Base-by-base conservation (phyloP, 2,888 invertebrate species). In the Himalopsyche tibetana region DNA sequence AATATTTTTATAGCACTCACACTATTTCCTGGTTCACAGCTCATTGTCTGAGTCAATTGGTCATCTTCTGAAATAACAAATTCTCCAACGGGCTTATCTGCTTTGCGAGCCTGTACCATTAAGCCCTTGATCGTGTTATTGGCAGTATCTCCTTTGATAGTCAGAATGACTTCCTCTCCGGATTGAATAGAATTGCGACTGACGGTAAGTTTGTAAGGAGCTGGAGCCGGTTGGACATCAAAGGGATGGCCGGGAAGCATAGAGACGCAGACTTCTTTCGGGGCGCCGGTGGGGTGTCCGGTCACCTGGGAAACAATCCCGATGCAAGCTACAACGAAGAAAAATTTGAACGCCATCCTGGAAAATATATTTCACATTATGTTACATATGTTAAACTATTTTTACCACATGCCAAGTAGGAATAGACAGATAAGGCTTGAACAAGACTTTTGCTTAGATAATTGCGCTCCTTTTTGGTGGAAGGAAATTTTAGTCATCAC, bases 171-270 rank as follows among this genome's bases (percentile, higher is more conserved):
- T 82, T 86, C 83, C 69, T 89, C 89, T 69, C 88, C 88, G 12
- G 87, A 79, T 42, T 88, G 85, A 85, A 87, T 86, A 17, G 82
- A 91, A 91, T 92, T 91, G 89, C 92, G 89, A 91, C 91, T 93
- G 38, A 92, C 91, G 15, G 91, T 91, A 81, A 95, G 91, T 85
- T 91, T 92, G 91, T 96, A 96, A 0, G 96, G 96, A 0, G 95
- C 91, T 0, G 91, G 89, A 0, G 92, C 89, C 17, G 91, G 91
- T 91, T 96, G 95, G 1, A 95, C 91, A 0, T 92, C 90, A 5
- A 94, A 94, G 0, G 94, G 94, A 90, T 96, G 96, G 90, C 94
- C 93, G 0, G 96, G 96, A 9, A 93, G 92, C 94, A 96, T 94
- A 90, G 95, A 95, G n/a, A 90, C 91, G 91, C 96, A 96, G 42